These are phyloP conservation scores for Chorisops tibialis DNA, from an alignment of 2,888 invertebrate genomes.

Conservation along the genomic window DNA sequence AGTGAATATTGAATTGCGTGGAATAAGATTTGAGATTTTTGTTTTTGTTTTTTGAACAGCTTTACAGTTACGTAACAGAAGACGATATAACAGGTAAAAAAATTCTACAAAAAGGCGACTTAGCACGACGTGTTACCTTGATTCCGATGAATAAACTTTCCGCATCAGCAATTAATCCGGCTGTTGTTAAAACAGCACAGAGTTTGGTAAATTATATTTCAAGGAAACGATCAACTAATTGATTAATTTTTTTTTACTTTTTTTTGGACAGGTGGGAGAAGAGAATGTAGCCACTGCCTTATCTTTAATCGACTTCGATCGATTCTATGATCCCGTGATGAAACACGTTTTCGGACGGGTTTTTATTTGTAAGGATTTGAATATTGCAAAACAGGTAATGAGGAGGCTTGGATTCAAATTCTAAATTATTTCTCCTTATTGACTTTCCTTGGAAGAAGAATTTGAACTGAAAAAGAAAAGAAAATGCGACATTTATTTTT, in stretches of 20 bases:
- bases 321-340: conserved; percentile 71
- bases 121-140: conserved; percentile 78
- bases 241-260: no score
- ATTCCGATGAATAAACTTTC: conserved; percentile 88
- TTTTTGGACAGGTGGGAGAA: conserved; percentile 61
- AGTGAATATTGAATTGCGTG: conserved; percentile 39
- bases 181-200: conserved; percentile 65
- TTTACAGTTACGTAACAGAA: conserved; percentile 89
- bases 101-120: conserved; percentile 75
- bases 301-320: conserved; percentile 69
- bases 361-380: conserved; percentile 79
- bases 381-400: conserved; percentile 66
- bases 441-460: not conserved
- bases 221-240: no score
- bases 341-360: conserved; percentile 82
- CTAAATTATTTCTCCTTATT: not conserved
- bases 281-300: conserved; percentile 81
- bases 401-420: no score
- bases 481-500: no score
- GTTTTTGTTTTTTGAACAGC: conserved; percentile 57
- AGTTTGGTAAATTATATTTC: conserved; percentile 58
- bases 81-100: conserved; percentile 80
- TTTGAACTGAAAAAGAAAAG: no score
- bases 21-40: conserved; percentile 14
- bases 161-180: conserved; percentile 59